Evolutionary conservation across 2,797 vertebrate genomes (phyloP), one percentile per base, ranked within the genome.

Genomic region (Sphenopsis melanotis): DNA sequence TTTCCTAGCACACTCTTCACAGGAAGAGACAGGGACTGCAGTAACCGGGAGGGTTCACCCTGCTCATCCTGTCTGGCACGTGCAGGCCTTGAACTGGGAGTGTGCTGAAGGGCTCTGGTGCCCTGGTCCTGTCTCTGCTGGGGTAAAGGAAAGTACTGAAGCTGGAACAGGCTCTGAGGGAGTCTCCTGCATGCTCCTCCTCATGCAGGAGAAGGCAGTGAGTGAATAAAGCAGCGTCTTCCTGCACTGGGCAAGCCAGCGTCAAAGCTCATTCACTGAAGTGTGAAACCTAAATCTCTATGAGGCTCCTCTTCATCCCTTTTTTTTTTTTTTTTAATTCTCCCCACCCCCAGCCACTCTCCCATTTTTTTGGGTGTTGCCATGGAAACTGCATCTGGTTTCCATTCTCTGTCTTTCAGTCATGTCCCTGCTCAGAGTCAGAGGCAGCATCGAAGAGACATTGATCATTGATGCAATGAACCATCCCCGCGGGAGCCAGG

Each of bases 351-450:
- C 92, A 93, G 52, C 65, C 76, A 81, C 76, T 93, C 77, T 93
- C 81, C 77, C 46, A 61, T 93, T 94, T 91, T 97, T 97, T 96
- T 91, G 61, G 97, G 87, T 5, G 98, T 98, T 98, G 94, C 97
- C 97, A 98, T 98, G 95, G 98, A 97, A 98, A 98, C 98, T 90
- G 85, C 85, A 91, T 94, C 94, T 96, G 84, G 95, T 97, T 97
- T 98, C 95, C 92, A 83, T 96, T 97, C 94, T 93, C 92, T 97
- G 88, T 64, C 86, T 96, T 94, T 97, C 95, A 2, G 2, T 97
- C 97, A 97, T 76, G 87, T 94, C 94, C 92, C 92, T 85, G 76
- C 78, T 97, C 82, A 95, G 95, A 96, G 94, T 96, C 81, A 96
- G 95, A 96, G 93, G 84, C 92, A 90, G 97, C 91, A 78, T 95